Evolutionary conservation across 2,797 vertebrate genomes (phyloP), one percentile per base, ranked within the genome.

Genomic region (Anguilla anguilla): DNA sequence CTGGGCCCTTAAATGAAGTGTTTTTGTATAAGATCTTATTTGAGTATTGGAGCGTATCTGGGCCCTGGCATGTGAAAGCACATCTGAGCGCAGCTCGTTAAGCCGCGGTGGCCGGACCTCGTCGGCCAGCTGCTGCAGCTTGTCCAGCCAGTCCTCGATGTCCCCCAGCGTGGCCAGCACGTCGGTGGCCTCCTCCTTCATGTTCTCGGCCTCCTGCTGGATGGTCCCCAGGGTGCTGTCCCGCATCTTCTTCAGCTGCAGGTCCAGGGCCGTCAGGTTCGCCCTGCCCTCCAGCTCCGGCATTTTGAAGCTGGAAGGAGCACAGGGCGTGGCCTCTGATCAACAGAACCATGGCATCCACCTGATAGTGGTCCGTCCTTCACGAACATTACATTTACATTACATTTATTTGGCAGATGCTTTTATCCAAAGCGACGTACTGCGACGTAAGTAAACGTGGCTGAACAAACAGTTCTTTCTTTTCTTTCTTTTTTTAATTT

Each of bases 241-340:
- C 15, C 99, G 95, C 88, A 99, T 90, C 91, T 97, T 98, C 92
- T 95, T 97, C 79, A 99, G 96, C 90, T 99, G 97, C 89, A 98
- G 95, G 93, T 99, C 99, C 88, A 99, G 95, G 69, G 97, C 82
- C 4, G 99, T 99, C 88, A 99, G 95, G 86, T 98, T 98, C 88
- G 96, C 82, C 90, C 93, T 96, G 57, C 97, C 97, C 92, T 98
- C 97, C 64, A 96, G 91, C 49, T 94, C 91, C 3, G 98, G 98
- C 74, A 97, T 92, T 93, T 96, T 94, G 88, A 95, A 96, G 88
- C 92, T 96, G 79, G 7, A 74, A 86, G 51, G 6, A 84, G 74
- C 49, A 55, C 49, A 67, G 0, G 74, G 0, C 17, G 43, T 49
- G 59, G 51, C 22, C 19, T 85, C 13, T 19, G 35, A 22, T 6